Base-by-base conservation (phyloP, 2,113 vertebrate genomes). In the Labeo rohita region DNA sequence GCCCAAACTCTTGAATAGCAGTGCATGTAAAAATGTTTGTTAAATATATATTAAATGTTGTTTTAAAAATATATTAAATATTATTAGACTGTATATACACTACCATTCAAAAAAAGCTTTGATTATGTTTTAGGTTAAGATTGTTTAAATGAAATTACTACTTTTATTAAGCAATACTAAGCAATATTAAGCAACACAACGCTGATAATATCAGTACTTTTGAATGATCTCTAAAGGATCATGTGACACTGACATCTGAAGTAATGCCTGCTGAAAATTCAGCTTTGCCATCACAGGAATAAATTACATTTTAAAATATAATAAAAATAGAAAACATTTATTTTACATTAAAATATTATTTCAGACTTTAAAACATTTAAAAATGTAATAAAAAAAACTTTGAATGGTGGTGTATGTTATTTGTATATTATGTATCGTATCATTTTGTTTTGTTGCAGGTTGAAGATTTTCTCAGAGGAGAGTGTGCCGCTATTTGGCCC, bases 401-500 rank as follows among this genome's bases (percentile, higher is more conserved):
- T 36, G 34, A 54, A 43, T 15, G 11, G 4, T 23, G 36, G 52
- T 45, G 50, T 59, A 11, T 49, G 8, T 16, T 45, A 12, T 36
- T 45, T 45, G 1, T 65, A 63, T 23, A 23, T 50, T 79, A 68
- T 39, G 28, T 28, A 2, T 28, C 28, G 28, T 5, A 36, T 56
- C 5, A 28, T 50, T 6, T 43, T 3, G 56, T 23, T 86, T 23
- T n/a, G 90, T 8, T 91, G 34, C 91, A 99, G 98, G 96, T 94
- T 99, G 92, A 99, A 99, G 95, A 98, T 99, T 90, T 99, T 99
- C 93, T 99, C 98, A 59, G 98, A 99, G 95, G 98, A 99, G 93
- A 99, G 97, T 0, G 98, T 99, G 47, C 98, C 98, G 2, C 96
- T 99, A 88, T 99, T 99, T 87, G 98, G 98, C 59, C 98, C 98